Percentiles rank a stretch among this genome's conserved stretches.
These are phyloP conservation scores for Teleiodes luculella DNA, from an alignment of 2,888 invertebrate species.

Conservation along the genomic window DNA sequence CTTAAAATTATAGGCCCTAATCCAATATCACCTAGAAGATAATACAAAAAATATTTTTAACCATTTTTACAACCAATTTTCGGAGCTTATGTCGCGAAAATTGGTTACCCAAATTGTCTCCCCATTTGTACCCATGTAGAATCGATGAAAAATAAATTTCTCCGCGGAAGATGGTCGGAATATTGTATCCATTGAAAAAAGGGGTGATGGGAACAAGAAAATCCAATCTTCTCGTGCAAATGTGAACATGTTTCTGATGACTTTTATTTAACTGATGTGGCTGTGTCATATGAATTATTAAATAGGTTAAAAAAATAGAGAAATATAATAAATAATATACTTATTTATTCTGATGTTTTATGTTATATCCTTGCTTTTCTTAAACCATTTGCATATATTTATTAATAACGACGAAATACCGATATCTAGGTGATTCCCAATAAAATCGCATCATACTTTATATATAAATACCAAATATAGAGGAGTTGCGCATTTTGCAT, in stretches of 20 bases:
- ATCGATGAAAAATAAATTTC: conserved; percentile 11
- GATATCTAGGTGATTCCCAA: too few relatives aligned
- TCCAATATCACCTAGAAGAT: too few relatives aligned
- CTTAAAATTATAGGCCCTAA: too few relatives aligned
- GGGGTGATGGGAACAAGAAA: conserved; percentile 17
- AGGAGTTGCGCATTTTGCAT: too few relatives aligned
- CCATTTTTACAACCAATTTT: too few relatives aligned
- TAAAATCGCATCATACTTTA: too few relatives aligned
- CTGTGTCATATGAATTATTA: conserved; percentile 4
- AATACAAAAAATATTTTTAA: too few relatives aligned
- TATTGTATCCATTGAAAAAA: conserved; percentile 9
- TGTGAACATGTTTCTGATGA: conserved; percentile 15
- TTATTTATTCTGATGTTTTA: too few relatives aligned
- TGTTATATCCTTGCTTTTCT: too few relatives aligned
- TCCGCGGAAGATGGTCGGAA: conserved; percentile 2
- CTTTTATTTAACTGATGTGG: conserved; percentile 5
- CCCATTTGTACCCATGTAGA: conserved; percentile 3
- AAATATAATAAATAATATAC: background rate
- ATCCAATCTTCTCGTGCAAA: conserved; percentile 18
- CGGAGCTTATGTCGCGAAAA: background rate
- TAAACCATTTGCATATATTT: too few relatives aligned
- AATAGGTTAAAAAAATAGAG: background rate
- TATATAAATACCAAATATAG: too few relatives aligned
- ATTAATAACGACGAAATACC: too few relatives aligned
- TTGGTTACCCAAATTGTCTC: conserved; percentile 4